Base-by-base conservation (phyloP, 2,113 vertebrate genomes). In the Rhombomys opimus region DNA sequence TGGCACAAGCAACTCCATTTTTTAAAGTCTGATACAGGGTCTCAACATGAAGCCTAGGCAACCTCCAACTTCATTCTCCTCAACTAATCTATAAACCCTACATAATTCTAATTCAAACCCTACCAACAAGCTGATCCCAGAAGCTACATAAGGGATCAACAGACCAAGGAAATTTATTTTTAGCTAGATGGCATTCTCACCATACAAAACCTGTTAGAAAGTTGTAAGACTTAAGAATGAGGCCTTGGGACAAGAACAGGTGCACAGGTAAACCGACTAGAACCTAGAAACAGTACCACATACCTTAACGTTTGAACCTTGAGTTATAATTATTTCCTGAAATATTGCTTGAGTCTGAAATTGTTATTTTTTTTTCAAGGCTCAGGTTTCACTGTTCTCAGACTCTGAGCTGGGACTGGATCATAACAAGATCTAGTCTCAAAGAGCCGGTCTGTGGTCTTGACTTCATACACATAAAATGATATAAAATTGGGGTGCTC, bases 241-340 rank as follows among this genome's bases (percentile, higher is more conserved):
- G 5, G 12, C 54, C 86, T 59, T 23, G 8, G 18, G 4, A n/a
- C 2, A 52, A 17, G 25, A 57, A 75, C 2, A 93, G 52, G 61
- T 2, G 8, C 84, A 76, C 0, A 81, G 8, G 61, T 52, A 46
- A 82, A 5, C 5, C 59, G 12, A 87, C 59, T 72, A 76, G 12
- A 59, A 76, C 54, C 15, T 35, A 85, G 30, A 94, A 97, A 85
- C 22, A 89, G 89, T 81, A 72, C 46, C 18, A 61, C 2, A 65
- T 22, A 70, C 38, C 32, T 41, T 10, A 92, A 67, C 7, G 35
- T 76, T 30, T 81, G 38, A 89, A 61, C 35, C 4, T 20, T 20
- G 12, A 46, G 8, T 61, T 52, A 12, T n/a, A 80, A 84, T 20
- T 59, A 50, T 75, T 84, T 95, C 90, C 61, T 30, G 15, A n/a